Base-by-base conservation (phyloP, 2,888 invertebrate genomes). In the Eupithecia tripunctaria region DNA sequence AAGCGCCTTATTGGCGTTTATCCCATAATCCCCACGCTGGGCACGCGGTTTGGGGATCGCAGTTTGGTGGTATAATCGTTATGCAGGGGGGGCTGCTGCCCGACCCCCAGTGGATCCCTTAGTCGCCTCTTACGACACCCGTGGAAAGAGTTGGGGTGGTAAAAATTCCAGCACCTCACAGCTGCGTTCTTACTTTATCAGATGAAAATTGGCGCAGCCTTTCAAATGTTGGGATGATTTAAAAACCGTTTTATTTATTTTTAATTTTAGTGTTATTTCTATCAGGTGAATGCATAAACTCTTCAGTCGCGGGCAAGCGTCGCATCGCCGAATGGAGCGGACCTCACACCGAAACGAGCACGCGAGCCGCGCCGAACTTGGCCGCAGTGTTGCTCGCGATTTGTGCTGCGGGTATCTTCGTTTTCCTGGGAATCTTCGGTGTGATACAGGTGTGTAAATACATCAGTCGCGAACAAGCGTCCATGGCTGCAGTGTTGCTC, bases 231-330 rank as follows among this genome's bases (percentile, higher is more conserved):
- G 21, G n/a, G 51, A 21, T 51, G 2, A 21, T 21, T 8, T 21
- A 51, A 51, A 51, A n/a, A n/a, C n/a, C n/a, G 8, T 21, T 51
- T 51, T 51, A 21, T 21, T 21, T 25, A 15, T 27, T 36, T n/a
- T 38, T 76, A 25, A 56, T 15, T n/a, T 59, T 6, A 8, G 64
- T 74, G 71, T 74, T 71, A 43, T 76, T 75, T 64, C 2, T 3
- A 63, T 1, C 83, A 97, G 97, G 97, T 78, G 96, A 96, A 81
- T 97, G 97, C 86, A 96, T 96, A 85, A 96, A 96, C 87, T 95
- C 96, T 15, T 96, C 96, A 1, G 96, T 96, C 70, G 96, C 96
- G 69, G 97, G 97, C 32, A 97, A 97, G 86, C 95, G 97, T 5
- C 95, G 97, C 75, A 97, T 96, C 78, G 96, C 96, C 1, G 95